phyloP scores from a whole-genome alignment of 2,888 invertebrate species.

The Lissonota sp. region DNA sequence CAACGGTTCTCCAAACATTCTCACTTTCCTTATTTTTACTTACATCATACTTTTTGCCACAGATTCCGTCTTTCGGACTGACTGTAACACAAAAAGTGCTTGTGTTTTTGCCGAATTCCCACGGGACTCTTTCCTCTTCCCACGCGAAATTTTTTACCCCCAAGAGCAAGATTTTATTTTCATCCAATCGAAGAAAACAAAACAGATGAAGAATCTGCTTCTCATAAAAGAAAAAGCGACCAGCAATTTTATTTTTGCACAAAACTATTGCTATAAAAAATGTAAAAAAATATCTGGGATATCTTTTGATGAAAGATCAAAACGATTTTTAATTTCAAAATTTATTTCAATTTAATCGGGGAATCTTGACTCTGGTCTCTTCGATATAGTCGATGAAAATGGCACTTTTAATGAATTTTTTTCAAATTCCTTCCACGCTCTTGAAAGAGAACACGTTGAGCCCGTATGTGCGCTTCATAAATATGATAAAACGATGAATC shows the following conservation, averaged over 20 bases:
- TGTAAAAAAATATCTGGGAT: background rate
- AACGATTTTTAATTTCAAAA: background rate
- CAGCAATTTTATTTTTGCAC: background rate
- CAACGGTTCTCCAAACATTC: conserved; percentile 25
- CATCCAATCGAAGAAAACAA: background rate
- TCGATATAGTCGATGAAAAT: too few species aligned
- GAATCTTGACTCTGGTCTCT: background rate
- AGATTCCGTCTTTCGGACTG: conserved; percentile 24
- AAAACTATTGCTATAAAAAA: background rate
- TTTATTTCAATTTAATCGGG: background rate
- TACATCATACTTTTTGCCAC: background rate
- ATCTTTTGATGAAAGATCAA: background rate
- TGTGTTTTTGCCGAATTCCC: conserved; percentile 7
- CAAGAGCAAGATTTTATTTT: background rate
- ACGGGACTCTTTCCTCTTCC: background rate
- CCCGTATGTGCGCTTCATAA: conserved; percentile 24
- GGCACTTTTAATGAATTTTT: background rate
- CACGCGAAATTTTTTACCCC: background rate
- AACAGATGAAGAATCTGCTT: too few species aligned
- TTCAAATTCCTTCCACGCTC: background rate
- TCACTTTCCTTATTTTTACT: conserved; percentile 39
- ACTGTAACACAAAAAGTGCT: background rate
- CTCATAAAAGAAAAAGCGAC: too few species aligned
- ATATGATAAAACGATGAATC: conserved; percentile 34
- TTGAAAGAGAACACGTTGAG: background rate